Evolutionary conservation across 2,888 invertebrate species (phyloP).

Genomic region (Apeira syringaria): DNA sequence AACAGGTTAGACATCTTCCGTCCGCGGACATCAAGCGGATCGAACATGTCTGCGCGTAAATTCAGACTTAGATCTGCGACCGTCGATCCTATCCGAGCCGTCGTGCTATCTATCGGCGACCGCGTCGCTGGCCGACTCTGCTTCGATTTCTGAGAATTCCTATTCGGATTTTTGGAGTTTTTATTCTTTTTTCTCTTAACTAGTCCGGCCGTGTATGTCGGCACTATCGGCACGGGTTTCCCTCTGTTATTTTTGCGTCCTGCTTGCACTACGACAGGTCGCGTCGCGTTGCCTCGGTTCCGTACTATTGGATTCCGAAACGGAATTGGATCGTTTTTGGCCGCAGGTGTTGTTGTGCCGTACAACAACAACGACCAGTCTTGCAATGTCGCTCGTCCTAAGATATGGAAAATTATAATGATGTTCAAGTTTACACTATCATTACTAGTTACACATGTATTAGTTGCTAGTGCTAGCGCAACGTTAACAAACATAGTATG

Average conservation of each 20-base stretch:
- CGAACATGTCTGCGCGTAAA: constrained; percentile 64
- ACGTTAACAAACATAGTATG: background rate
- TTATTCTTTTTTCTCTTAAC: constrained; percentile 82
- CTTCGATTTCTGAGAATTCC: constrained; percentile 77
- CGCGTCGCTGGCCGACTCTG: constrained; percentile 81
- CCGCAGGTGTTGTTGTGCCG: constrained; percentile 89
- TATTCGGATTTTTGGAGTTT: constrained; percentile 80
- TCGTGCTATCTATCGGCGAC: constrained; percentile 79
- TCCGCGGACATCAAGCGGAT: constrained; percentile 70
- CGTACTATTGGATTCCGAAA: constrained; percentile 72
- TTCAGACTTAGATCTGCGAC: constrained; percentile 69
- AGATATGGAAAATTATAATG: constrained; percentile 26
- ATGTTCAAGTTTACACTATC: constrained; percentile 9
- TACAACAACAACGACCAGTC: constrained; percentile 97
- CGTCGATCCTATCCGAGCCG: constrained; percentile 55
- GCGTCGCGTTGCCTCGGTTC: constrained; percentile 68
- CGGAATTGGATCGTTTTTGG: constrained; percentile 85
- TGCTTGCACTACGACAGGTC: constrained; percentile 70
- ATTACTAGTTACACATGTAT: background rate
- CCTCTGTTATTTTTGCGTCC: constrained; percentile 69
- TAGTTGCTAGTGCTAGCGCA: background rate
- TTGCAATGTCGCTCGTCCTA: constrained; percentile 94
- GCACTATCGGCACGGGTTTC: constrained; percentile 62
- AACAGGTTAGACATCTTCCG: constrained; percentile 87
- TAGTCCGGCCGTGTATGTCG: constrained; percentile 72